Base-by-base conservation (phyloP, 2,888 invertebrate species). In the Zaprionus obscuricornis region DNA sequence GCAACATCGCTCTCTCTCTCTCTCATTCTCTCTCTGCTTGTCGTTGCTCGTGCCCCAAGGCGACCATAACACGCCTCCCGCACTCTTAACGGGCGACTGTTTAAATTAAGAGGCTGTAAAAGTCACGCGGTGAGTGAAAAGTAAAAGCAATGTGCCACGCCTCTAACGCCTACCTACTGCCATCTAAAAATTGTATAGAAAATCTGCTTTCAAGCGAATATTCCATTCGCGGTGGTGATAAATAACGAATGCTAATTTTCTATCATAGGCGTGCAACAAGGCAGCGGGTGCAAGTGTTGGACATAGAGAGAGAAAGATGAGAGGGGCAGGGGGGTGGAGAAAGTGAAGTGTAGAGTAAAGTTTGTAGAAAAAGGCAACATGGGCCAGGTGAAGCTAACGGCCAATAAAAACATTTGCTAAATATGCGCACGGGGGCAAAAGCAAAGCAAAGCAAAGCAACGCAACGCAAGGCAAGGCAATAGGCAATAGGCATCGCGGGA, bases 81-180 rank as follows among this genome's bases (percentile, higher is more conserved):
- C 40, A n/a, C 54, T 45, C 46, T 39, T 55, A 43, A 49, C 55
- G 37, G 43, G 54, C 66, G 81, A 55, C 74, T 77, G 64, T 67
- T 84, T 71, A 76, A 81, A 81, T 81, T 84, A 81, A 81, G 86
- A 85, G 86, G 77, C 81, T 84, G 86, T 84, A 74, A 84, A 85
- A 85, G 81, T 79, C 86, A 83, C 66, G 70, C 86, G 81, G 79
- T 79, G 76, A 76, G 85, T 76, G 84, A 83, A 79, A 77, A 76
- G 74, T 74, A 66, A 85, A 79, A 70, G 66, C 63, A 2, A 11
- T 10, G 31, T 17, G 7, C 13, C 13, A 45, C 27, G 18, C 5
- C 31, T 10, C 4, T 16, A 1, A 3, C n/a, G 17, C 43, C 8
- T n/a, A 22, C 22, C 17, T 29, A 10, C 33, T 7, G 17, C 29